Conservation (phyloP, 2,113 vertebrate genomes). For the Pterocles gutturalis region DNA sequence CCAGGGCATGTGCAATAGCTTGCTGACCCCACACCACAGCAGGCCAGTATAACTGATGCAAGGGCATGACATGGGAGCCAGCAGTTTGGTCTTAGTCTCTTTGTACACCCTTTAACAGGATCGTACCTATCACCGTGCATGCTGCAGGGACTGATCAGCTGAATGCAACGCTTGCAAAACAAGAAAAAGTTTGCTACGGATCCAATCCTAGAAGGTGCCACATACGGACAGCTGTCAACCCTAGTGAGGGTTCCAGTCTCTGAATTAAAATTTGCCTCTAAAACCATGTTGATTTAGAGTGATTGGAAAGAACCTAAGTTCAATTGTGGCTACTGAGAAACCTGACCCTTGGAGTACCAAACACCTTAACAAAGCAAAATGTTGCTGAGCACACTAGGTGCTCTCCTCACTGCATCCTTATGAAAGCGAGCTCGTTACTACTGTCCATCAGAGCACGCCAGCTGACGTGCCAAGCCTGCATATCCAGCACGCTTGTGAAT, state of each 20-base stretch:
- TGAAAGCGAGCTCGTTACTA: fast-evolving
- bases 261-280: neutral
- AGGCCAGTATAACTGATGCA: fast-evolving
- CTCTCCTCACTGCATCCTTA: neutral
- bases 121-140: fast-evolving
- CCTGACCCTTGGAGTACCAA: neutral
- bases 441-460: neutral
- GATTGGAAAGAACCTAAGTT: neutral
- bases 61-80: neutral
- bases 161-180: neutral
- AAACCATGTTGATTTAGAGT: neutral
- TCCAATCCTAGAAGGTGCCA: neutral
- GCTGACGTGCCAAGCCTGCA: neutral
- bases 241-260: neutral
- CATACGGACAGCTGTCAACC: neutral
- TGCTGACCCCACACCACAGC: neutral
- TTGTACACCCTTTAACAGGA: neutral
- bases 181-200: neutral
- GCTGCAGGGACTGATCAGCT: neutral
- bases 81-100: neutral
- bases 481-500: neutral
- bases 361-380: neutral
- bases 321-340: neutral
- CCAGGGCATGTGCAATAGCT: neutral
- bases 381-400: fast-evolving